phyloP scores from a whole-genome alignment of 2,113 vertebrate genomes.

The pig (Sus scrofa) region DNA sequence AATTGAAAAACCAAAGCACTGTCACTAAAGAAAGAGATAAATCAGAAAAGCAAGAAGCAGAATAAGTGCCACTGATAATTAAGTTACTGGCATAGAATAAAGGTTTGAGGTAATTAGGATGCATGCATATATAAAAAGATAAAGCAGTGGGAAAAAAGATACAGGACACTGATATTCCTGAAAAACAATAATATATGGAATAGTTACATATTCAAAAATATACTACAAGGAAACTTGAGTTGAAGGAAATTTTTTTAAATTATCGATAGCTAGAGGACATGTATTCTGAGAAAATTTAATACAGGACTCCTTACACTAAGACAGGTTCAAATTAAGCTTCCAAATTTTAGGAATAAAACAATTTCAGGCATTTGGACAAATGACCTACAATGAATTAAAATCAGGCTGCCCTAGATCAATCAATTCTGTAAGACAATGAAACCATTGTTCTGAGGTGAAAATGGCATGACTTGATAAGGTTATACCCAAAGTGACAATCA shows the following conservation, averaged over 20 bases:
- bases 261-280: not conserved
- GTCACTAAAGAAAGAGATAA: not conserved
- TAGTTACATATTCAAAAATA: conserved; percentile 29
- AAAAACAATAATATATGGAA: not conserved
- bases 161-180: not conserved
- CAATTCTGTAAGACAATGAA: not conserved
- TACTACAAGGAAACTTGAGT: not conserved
- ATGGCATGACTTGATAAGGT: not conserved
- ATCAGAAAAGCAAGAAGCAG: not conserved
- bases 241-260: not conserved
- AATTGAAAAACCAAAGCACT: not conserved
- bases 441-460: conserved; percentile 20
- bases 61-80: not conserved
- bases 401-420: not conserved
- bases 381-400: not conserved
- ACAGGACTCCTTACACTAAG: not conserved
- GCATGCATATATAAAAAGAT: not conserved
- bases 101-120: not conserved
- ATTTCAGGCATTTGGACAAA: conserved; percentile 26
- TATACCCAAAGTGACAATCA: not conserved
- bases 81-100: not conserved
- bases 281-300: conserved; percentile 1
- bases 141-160: not conserved
- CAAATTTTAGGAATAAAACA: not conserved
- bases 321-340: not conserved